phyloP scores from a whole-genome alignment of 2,888 invertebrate genomes.

The Tetragonisca angustula region DNA sequence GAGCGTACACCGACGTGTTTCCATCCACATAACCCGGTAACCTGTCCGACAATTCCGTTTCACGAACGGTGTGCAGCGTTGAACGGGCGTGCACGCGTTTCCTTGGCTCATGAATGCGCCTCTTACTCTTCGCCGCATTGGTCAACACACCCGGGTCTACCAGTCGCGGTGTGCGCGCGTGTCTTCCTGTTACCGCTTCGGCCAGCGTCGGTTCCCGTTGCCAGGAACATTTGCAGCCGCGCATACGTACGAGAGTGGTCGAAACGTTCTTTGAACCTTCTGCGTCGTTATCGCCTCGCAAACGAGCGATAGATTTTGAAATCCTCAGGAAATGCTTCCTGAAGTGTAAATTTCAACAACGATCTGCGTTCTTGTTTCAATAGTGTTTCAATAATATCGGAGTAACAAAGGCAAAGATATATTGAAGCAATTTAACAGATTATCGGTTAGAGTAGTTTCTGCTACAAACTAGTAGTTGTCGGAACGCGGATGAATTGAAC shows the following conservation, averaged over 20 bases:
- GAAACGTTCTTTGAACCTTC: constrained; percentile 45
- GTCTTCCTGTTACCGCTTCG: constrained; percentile 37
- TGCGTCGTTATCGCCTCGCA: not conserved
- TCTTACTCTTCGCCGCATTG: not conserved
- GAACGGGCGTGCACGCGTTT: not conserved
- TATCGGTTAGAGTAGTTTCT: not conserved
- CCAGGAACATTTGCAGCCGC: constrained; percentile 28
- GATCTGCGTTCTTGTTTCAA: not conserved
- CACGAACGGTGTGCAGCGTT: constrained; percentile 21
- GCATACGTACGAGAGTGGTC: constrained; percentile 37
- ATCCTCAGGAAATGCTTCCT: not conserved
- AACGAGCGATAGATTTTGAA: too few relatives aligned
- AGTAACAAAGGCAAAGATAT: not conserved
- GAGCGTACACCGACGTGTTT: not conserved
- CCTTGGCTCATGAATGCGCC: too few relatives aligned
- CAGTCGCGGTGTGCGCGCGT: constrained; percentile 28
- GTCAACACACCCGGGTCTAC: constrained; percentile 8
- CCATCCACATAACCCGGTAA: constrained; percentile 59
- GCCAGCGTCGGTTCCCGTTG: constrained; percentile 36
- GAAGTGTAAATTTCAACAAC: not conserved
- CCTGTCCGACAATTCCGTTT: constrained; percentile 54
- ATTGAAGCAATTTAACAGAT: not conserved
- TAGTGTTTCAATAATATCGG: not conserved
- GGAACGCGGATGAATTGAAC: not conserved
- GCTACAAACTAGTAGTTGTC: not conserved